Conservation (phyloP, 2,113 vertebrate species). For the Melanerpes aurifrons region DNA sequence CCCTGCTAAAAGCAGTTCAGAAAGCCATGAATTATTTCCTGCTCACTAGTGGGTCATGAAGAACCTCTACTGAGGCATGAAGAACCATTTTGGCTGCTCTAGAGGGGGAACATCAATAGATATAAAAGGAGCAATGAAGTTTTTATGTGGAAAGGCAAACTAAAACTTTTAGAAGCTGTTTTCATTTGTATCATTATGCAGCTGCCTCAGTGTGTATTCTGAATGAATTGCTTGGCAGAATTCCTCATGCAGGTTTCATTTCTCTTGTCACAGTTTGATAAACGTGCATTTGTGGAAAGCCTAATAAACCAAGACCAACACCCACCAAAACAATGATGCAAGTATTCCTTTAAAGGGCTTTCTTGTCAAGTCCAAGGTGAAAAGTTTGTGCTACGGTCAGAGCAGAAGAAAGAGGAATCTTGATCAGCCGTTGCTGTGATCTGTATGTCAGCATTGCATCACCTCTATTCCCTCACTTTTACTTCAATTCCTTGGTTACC, state of each 20-base stretch:
- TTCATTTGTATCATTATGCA: not conserved
- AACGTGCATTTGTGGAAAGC: accelerated
- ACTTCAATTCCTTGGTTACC: not conserved
- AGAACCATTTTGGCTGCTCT: not conserved
- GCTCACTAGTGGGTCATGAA: not conserved
- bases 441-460: not conserved
- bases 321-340: not conserved
- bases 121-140: not conserved
- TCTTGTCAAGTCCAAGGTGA: not conserved
- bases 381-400: not conserved
- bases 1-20: not conserved
- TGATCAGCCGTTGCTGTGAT: not conserved
- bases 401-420: not conserved
- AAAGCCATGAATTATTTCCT: not conserved
- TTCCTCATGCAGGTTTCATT: not conserved
- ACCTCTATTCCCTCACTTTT: not conserved
- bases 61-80: not conserved
- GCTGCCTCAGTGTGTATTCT: not conserved
- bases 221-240: not conserved
- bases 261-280: not conserved
- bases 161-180: not conserved
- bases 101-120: not conserved
- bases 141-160: not conserved
- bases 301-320: not conserved
- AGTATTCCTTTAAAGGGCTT: not conserved